These are phyloP conservation scores for Cremastinae sp. DNA, from an alignment of 2,888 invertebrate species.

Conservation along the genomic window DNA sequence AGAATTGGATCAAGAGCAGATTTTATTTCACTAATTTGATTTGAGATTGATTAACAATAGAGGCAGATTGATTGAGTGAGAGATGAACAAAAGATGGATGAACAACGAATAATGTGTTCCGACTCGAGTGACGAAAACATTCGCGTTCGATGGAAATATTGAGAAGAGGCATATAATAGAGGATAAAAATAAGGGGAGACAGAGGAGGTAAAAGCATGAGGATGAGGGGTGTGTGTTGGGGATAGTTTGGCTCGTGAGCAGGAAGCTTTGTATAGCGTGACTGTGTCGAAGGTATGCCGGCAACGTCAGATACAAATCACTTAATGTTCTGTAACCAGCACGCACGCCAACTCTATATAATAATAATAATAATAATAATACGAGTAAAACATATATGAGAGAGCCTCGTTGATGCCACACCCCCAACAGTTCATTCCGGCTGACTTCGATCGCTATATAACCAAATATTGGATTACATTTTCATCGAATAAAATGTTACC, in stretches of 20 bases:
- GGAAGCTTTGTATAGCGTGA: constrained; percentile 56
- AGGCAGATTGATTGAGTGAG: no score
- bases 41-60: constrained; percentile 25
- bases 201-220: not conserved
- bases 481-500: constrained; percentile 4
- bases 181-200: constrained; percentile 5
- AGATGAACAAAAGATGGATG: no score
- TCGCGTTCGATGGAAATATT: constrained; percentile 2
- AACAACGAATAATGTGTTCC: not conserved
- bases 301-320: constrained; percentile 63
- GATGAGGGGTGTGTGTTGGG: constrained; percentile 2
- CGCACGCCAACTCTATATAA: constrained; percentile 47
- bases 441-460: constrained; percentile 16
- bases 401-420: constrained; percentile 26
- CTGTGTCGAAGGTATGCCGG: constrained; percentile 61
- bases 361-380: no score
- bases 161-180: constrained; percentile 6
- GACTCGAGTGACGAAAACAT: not conserved
- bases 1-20: no score
- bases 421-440: constrained; percentile 44
- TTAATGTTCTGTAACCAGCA: constrained; percentile 63
- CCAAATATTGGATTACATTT: not conserved
- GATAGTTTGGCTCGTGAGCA: constrained; percentile 10
- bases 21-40: constrained; percentile 24
- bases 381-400: constrained; percentile 1